Evolutionary conservation across 1,140 invertebrate species (phyloP).

Genomic region (Lepeophtheirus salmonis): DNA sequence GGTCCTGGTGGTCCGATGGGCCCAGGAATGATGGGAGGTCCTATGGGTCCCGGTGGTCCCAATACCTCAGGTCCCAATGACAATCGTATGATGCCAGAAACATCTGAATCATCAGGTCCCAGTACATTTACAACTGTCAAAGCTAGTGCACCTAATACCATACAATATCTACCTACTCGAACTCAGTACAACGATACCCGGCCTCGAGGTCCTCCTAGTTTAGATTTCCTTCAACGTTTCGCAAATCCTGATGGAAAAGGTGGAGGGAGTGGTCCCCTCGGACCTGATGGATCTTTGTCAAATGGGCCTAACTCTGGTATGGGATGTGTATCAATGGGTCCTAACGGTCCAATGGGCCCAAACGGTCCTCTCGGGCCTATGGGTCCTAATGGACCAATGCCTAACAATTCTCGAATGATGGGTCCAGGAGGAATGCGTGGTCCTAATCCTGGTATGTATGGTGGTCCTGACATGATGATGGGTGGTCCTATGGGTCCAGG

Average conservation of each 20-base stretch:
- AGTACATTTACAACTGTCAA: slow-evolving; percentile 40
- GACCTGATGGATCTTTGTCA: slow-evolving; percentile 18
- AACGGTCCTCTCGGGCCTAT: slow-evolving; percentile 19
- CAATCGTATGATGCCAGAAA: slow-evolving; percentile 22
- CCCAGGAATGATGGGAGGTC: slow-evolving; percentile 26
- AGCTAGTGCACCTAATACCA: slow-evolving; percentile 86
- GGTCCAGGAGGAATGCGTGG: slow-evolving; percentile 22
- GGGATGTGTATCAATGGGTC: slow-evolving; percentile 21
- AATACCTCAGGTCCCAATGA: neutral
- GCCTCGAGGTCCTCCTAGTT: slow-evolving; percentile 57
- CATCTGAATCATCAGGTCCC: slow-evolving; percentile 29
- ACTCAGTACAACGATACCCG: slow-evolving; percentile 45
- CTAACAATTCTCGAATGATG: slow-evolving; percentile 16
- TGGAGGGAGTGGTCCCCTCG: slow-evolving; percentile 12
- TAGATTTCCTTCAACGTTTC: slow-evolving; percentile 76
- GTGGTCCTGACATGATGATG: slow-evolving; percentile 20
- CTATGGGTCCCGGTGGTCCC: slow-evolving; percentile 17
- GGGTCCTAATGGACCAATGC: slow-evolving; percentile 22
- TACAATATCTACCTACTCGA: slow-evolving; percentile 85
- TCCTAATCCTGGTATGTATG: slow-evolving; percentile 21
- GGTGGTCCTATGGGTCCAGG: slow-evolving; percentile 24
- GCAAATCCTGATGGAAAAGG: slow-evolving; percentile 34
- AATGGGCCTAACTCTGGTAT: slow-evolving; percentile 22
- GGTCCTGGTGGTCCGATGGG: slow-evolving; percentile 23
- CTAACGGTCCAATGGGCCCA: slow-evolving; percentile 18